These are phyloP conservation scores for Anabas testudineus DNA, from an alignment of 2,797 vertebrate genomes.

Conservation along the genomic window DNA sequence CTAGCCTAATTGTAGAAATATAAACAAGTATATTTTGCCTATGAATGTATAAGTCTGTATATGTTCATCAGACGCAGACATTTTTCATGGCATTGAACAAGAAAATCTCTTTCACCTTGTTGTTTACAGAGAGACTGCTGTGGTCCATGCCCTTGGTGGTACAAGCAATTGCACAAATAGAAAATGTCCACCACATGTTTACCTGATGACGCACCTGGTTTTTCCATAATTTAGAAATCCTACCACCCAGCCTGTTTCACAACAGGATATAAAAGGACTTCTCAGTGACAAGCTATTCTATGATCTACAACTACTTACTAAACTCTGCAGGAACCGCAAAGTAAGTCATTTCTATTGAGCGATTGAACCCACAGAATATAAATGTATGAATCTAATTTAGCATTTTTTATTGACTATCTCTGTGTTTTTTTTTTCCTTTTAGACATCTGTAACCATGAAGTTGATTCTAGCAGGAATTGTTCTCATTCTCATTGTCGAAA, in stretches of 20 bases:
- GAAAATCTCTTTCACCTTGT: neutral
- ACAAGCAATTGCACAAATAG: neutral
- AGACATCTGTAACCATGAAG: conserved; percentile 50
- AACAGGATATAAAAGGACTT: conserved; percentile 14
- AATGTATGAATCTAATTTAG: neutral
- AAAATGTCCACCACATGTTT: neutral
- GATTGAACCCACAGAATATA: neutral
- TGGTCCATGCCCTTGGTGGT: neutral
- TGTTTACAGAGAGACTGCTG: neutral
- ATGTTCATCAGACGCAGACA: neutral
- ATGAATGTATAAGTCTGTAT: neutral
- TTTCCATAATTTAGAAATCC: neutral
- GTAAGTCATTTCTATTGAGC: conserved; percentile 5
- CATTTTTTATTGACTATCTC: neutral
- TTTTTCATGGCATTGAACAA: neutral
- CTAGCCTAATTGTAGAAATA: neutral
- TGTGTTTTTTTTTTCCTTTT: neutral
- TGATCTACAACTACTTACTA: neutral
- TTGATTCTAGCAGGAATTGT: conserved; percentile 37
- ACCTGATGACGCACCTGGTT: neutral
- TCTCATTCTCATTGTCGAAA: conserved; percentile 31
- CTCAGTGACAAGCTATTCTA: neutral
- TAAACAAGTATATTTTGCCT: neutral
- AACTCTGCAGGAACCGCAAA: neutral
- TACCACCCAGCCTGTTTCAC: neutral